Percentiles rank a stretch among this genome's conserved stretches.
phyloP scores from a whole-genome alignment of 2,113 vertebrate genomes.

The Phrynosoma platyrhinos region DNA sequence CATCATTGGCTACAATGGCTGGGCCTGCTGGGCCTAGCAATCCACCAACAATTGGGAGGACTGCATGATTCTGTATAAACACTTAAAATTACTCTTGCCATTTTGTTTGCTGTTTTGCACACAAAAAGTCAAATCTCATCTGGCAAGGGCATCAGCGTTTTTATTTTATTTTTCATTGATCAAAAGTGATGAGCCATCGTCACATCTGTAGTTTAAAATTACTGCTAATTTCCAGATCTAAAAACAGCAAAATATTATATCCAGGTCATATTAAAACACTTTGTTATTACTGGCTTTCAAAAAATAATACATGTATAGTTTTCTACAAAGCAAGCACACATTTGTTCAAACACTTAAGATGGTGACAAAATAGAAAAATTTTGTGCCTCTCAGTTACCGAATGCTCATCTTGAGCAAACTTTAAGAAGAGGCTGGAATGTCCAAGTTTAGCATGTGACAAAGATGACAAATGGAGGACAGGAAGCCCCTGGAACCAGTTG shows the following conservation, averaged over 20 bases:
- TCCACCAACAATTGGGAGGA: too few species aligned
- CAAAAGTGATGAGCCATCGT: constrained; percentile 28
- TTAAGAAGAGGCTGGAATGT: constrained; percentile 8
- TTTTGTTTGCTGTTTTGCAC: constrained; percentile 41
- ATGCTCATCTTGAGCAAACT: background rate
- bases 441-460: constrained; percentile 19
- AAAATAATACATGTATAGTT: background rate
- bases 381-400: background rate
- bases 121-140: constrained; percentile 38
- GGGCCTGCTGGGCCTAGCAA: too few species aligned
- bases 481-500: background rate
- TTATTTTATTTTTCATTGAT: background rate
- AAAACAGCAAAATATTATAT: constrained; percentile 11
- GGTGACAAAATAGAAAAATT: constrained; percentile 7
- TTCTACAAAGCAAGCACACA: background rate
- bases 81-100: constrained; percentile 58
- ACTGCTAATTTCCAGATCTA: constrained; percentile 59
- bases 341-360: constrained; percentile 37
- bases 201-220: constrained; percentile 48
- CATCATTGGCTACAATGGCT: too few species aligned
- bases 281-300: constrained; percentile 11
- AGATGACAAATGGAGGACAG: background rate
- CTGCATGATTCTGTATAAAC: constrained; percentile 31
- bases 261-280: constrained; percentile 32
- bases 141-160: constrained; percentile 45